Percentiles rank a stretch among this genome's conserved stretches.
phyloP scores from a whole-genome alignment of 30 jellyfish, hydroid and myxozoan species.

The Haliclystus octoradiatus region DNA sequence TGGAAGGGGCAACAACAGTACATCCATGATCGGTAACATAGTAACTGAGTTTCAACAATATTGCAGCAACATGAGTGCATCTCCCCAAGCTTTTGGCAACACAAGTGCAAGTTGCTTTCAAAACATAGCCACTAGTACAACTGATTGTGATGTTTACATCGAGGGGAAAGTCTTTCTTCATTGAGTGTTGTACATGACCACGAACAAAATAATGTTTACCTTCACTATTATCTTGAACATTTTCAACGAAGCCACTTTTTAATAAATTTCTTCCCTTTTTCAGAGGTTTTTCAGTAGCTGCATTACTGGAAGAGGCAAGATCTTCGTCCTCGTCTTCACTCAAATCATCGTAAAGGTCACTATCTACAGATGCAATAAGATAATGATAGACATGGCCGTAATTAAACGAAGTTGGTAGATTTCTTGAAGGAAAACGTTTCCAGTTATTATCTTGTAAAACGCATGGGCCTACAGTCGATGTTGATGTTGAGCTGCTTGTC shows the following conservation, averaged over 20 bases:
- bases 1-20: constrained; percentile 27
- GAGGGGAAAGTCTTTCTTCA: constrained; percentile 23
- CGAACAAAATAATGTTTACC: constrained; percentile 15
- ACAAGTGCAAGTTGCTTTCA: constrained; percentile 22
- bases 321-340: constrained; percentile 23
- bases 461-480: too few species aligned
- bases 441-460: constrained; percentile 36
- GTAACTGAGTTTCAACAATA: constrained; percentile 37
- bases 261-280: constrained; percentile 27
- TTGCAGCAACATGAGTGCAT: constrained; percentile 56
- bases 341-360: background rate
- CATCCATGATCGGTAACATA: constrained; percentile 28
- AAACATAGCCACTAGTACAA: constrained; percentile 20
- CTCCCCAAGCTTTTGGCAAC: constrained; percentile 39
- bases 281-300: constrained; percentile 39
- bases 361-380: constrained; percentile 20
- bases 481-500: too few species aligned
- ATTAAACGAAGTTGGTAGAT: constrained; percentile 24
- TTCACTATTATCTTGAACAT: constrained; percentile 7
- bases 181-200: constrained; percentile 40
- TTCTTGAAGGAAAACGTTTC: constrained; percentile 24
- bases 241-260: constrained; percentile 25
- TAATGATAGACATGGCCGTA: constrained; percentile 39
- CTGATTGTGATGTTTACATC: constrained; percentile 22
- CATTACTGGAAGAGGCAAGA: constrained; percentile 9